A percentile compares a stretch with the other conserved stretches of the same genome.
These are phyloP conservation scores for Aviceda subcristata DNA, from an alignment of 2,113 vertebrate species.

Conservation along the genomic window DNA sequence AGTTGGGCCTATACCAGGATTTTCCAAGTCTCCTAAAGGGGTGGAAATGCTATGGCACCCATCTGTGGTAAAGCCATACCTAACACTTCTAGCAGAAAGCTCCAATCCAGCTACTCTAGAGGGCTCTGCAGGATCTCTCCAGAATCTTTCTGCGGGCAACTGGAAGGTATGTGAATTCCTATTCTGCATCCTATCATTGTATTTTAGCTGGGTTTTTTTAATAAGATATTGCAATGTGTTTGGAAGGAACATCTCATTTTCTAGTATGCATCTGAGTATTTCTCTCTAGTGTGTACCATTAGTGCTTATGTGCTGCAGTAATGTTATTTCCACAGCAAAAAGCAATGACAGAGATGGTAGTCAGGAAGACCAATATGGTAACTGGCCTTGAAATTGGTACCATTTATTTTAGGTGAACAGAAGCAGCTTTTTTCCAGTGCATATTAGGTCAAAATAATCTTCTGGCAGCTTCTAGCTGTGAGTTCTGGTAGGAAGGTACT, in stretches of 20 bases:
- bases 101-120: constrained; percentile 97
- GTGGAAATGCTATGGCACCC: constrained; percentile 99
- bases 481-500: background rate
- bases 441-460: background rate
- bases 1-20: constrained; percentile 93
- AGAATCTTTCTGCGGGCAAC: constrained; percentile 96
- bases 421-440: background rate
- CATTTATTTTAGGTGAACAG: background rate
- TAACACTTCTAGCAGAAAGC: constrained; percentile 94
- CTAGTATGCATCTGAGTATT: accelerated
- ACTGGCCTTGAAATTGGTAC: background rate
- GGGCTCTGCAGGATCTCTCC: constrained; percentile 93
- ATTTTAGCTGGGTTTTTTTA: background rate
- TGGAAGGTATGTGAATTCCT: constrained; percentile 84
- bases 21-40: constrained; percentile 93
- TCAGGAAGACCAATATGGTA: background rate
- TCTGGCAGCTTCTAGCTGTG: background rate
- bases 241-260: background rate
- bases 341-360: background rate
- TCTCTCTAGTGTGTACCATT: too few relatives aligned
- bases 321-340: background rate
- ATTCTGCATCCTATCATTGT: accelerated
- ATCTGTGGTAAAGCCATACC: constrained; percentile 93
- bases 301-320: background rate
- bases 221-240: background rate